Evolutionary conservation across 2,888 invertebrate genomes (phyloP).

Genomic region (Drosophila bunnanda): DNA sequence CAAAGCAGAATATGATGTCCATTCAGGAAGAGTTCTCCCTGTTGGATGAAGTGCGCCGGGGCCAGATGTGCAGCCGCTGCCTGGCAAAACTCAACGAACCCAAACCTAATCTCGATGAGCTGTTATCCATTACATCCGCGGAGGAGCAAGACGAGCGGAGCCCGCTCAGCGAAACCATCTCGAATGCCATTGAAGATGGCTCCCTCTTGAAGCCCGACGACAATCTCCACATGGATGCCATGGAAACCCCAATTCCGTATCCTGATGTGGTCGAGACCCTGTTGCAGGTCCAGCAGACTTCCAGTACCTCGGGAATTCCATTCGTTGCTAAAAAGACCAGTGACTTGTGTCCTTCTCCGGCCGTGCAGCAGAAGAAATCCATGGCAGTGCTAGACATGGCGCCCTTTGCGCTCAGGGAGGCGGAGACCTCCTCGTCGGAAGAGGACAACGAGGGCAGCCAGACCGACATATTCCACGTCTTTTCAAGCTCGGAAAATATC

Average conservation of each 20-base stretch:
- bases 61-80: slow-evolving; percentile 92
- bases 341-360: slow-evolving; percentile 86
- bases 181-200: neutral
- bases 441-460: slow-evolving; percentile 91
- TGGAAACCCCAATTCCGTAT: slow-evolving; percentile 87
- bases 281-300: slow-evolving; percentile 90
- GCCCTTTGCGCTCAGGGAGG: slow-evolving; percentile 92
- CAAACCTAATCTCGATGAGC: slow-evolving; percentile 85
- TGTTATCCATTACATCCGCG: slow-evolving; percentile 14
- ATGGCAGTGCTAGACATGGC: neutral
- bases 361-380: slow-evolving; percentile 72
- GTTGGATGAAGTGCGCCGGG: slow-evolving; percentile 94
- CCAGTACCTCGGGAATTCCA: slow-evolving; percentile 85
- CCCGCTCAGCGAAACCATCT: no score
- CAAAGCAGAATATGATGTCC: slow-evolving; percentile 90
- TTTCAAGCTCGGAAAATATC: no score
- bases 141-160: no score
- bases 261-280: slow-evolving; percentile 92
- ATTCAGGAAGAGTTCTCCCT: slow-evolving; percentile 92
- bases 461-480: slow-evolving; percentile 91
- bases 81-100: slow-evolving; percentile 88
- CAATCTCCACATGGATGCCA: slow-evolving; percentile 65
- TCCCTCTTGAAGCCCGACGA: slow-evolving; percentile 52
- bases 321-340: slow-evolving; percentile 88
- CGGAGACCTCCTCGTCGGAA: slow-evolving; percentile 94